Evolutionary conservation across 1,140 invertebrate genomes (phyloP).

Genomic region (Drosophila novamexicana): DNA sequence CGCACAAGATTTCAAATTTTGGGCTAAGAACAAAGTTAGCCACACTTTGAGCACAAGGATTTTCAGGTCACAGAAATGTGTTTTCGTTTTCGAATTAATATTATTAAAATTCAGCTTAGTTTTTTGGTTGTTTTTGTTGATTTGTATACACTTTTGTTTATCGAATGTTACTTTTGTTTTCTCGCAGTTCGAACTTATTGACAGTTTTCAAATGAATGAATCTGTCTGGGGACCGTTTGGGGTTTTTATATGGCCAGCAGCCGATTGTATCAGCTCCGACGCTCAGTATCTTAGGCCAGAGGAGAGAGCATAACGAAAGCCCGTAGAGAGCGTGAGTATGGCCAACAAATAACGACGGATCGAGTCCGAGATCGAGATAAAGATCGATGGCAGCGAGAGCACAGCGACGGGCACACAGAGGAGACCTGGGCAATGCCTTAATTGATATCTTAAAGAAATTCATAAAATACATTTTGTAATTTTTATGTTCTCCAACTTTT

Average conservation of each 20-base stretch:
- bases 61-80: not conserved
- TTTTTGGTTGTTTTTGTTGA: not conserved
- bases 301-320: conserved; percentile 16
- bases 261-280: conserved; percentile 21
- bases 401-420: not conserved
- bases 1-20: conserved; percentile 8
- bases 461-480: conserved; percentile 11
- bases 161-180: not conserved
- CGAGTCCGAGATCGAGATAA: not conserved
- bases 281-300: conserved; percentile 9
- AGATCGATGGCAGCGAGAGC: not conserved
- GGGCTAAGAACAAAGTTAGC: not conserved
- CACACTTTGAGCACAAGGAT: not conserved
- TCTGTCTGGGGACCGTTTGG: conserved; percentile 52
- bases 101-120: not conserved
- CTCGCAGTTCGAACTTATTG: conserved; percentile 61
- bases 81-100: not conserved
- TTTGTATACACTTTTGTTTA: not conserved
- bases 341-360: conserved; percentile 22
- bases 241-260: conserved; percentile 60
- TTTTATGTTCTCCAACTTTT: conserved; percentile 1
- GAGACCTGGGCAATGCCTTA: conserved; percentile 10
- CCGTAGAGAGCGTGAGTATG: conserved; percentile 18
- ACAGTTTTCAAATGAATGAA: conserved; percentile 73
- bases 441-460: conserved; percentile 24